Conservation (phyloP, 2,113 vertebrate genomes). For the Anolis sagrei region DNA sequence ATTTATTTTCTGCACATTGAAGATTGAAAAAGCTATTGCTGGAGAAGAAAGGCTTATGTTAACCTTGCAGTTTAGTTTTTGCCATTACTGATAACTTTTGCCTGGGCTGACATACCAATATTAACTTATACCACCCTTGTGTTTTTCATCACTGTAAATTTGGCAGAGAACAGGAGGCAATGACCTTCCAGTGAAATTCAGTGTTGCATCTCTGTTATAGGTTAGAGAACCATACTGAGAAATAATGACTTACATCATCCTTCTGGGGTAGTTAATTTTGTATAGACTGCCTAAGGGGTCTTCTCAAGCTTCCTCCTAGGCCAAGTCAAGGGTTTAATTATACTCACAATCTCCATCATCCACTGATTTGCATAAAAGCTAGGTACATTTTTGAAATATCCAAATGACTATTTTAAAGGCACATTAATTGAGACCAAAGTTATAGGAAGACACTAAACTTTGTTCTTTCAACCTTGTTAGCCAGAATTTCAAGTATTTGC, state of each 20-base stretch:
- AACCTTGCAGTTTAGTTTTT: neutral
- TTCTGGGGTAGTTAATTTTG: neutral
- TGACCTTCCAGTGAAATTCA: neutral
- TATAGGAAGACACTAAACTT: neutral
- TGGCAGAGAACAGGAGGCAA: neutral
- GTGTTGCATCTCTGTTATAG: neutral
- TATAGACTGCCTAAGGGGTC: too few species aligned
- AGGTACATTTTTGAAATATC: neutral
- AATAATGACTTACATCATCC: neutral
- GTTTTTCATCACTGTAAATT: neutral
- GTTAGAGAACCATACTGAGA: neutral
- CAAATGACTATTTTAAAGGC: neutral
- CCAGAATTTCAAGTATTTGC: neutral
- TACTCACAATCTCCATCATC: neutral
- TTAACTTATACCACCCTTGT: neutral
- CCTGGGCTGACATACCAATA: neutral
- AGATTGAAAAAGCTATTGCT: too few species aligned
- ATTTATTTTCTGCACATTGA: too few species aligned
- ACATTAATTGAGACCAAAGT: neutral
- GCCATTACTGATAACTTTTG: neutral
- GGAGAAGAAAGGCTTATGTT: neutral
- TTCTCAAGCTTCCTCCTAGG: neutral
- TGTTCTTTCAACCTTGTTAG: neutral
- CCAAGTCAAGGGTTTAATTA: neutral
- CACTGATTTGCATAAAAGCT: too few species aligned